phyloP scores from a whole-genome alignment of 1,140 invertebrate genomes.

The Hylaeus anthracinus region DNA sequence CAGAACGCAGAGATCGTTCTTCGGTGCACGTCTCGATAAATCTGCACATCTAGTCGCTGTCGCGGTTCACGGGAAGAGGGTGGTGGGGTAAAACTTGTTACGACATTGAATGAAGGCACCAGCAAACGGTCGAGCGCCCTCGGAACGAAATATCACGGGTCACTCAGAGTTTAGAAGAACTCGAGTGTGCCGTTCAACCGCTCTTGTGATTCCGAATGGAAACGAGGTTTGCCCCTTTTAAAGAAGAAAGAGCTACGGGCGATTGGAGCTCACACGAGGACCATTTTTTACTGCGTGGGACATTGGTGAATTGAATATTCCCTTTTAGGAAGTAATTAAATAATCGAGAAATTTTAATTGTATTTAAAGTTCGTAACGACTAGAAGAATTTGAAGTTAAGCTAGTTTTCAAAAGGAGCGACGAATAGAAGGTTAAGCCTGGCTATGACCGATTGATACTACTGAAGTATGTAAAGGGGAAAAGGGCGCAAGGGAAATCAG shows the following conservation, averaged over 20 bases:
- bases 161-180: background rate
- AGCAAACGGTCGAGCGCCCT: background rate
- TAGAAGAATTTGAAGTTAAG: too few relatives aligned
- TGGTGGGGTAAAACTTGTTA: slow-evolving; percentile 11
- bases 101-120: background rate
- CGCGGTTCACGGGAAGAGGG: background rate
- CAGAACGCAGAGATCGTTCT: background rate
- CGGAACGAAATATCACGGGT: background rate
- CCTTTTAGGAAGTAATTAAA: too few relatives aligned
- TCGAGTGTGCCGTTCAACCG: background rate
- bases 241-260: too few relatives aligned
- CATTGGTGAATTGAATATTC: too few relatives aligned
- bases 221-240: slow-evolving; percentile 1
- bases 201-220: background rate
- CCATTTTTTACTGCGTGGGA: background rate
- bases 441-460: too few relatives aligned
- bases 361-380: too few relatives aligned
- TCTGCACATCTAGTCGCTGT: slow-evolving; percentile 5
- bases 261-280: background rate
- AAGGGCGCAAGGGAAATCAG: too few relatives aligned
- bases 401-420: too few relatives aligned
- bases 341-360: too few relatives aligned
- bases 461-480: too few relatives aligned
- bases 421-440: too few relatives aligned
- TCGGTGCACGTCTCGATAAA: background rate